Percentiles rank a stretch among this genome's conserved stretches.
phyloP scores from a whole-genome alignment of 2,797 vertebrate genomes.

The Psittacula derbiana region DNA sequence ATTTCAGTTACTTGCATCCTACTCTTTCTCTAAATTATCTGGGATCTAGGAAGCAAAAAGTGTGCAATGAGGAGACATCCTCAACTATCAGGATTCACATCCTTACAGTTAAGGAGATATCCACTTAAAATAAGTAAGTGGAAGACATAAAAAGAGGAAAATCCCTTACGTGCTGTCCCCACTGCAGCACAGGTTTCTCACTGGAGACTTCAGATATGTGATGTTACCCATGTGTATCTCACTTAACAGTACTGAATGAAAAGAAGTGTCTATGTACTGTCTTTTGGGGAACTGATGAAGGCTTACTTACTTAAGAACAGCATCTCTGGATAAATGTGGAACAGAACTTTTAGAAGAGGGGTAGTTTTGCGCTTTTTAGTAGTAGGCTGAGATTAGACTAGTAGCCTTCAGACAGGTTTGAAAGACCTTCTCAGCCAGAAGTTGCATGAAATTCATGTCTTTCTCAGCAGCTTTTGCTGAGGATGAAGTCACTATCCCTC shows the following conservation, averaged over 20 bases:
- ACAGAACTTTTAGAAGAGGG: not conserved
- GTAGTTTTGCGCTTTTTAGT: not conserved
- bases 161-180: not conserved
- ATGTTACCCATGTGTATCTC: rapidly evolving
- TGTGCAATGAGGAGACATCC: not conserved
- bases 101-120: not conserved
- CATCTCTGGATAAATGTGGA: not conserved
- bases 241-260: not conserved
- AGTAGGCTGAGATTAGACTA: not conserved
- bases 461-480: not conserved
- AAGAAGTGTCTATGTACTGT: rapidly evolving
- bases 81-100: not conserved
- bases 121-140: not conserved
- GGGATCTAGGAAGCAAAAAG: not conserved
- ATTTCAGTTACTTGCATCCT: not conserved
- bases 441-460: not conserved
- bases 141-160: not conserved
- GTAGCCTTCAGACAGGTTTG: not conserved
- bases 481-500: not conserved
- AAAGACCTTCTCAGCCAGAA: not conserved
- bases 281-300: not conserved
- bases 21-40: not conserved
- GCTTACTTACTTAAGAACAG: not conserved
- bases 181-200: not conserved
- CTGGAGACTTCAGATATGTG: rapidly evolving